Base-by-base conservation (phyloP, 2,113 vertebrate genomes). In the Neogobius melanostomus region DNA sequence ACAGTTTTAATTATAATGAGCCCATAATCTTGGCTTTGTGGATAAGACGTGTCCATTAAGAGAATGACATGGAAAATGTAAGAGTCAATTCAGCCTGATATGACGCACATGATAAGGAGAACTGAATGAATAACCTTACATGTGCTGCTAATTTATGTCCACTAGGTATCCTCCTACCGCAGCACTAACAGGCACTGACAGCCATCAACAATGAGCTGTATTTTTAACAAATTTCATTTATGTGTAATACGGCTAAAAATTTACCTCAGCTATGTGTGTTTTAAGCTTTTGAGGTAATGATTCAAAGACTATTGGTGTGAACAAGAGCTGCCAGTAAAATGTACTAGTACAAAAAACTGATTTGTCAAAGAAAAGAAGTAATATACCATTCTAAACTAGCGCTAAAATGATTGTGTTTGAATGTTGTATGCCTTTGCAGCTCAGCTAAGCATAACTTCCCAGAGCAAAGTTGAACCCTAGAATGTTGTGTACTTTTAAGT, bases 1-100 rank as follows among this genome's bases (percentile, higher is more conserved):
- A 84, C 80, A 70, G 54, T 51, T 43, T 66, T 75, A 61, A 84
- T 78, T 77, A 75, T 47, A 59, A 45, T 4, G 9, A 47, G 49
- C 28, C 28, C 17, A 16, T 85, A 82, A 85, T 91, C 88, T 73
- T 67, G 65, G 11, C 74, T 82, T 75, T 77, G n/a, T 77, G 69
- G 81, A 47, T 16, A 63, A 61, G 48, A 68, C 36, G 16, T 44
- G 70, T 59, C 81, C 80, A 84, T 90, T 85, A 84, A 42, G 36
- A 51, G 64, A 36, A 84, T 88, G 70, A 85, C 75, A 81, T 90
- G 76, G 82, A 61, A 14, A 44, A 91, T 84, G 75, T 36, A 59
- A 42, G 28, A 85, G 60, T 77, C 6, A 79, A 74, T 63, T 68
- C 16, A 8, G 17, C 47, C 17, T 61, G 14, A n/a, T 14, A 45